Evolutionary conservation across 2,888 invertebrate genomes (phyloP).

Genomic region (Drosophila incognita): DNA sequence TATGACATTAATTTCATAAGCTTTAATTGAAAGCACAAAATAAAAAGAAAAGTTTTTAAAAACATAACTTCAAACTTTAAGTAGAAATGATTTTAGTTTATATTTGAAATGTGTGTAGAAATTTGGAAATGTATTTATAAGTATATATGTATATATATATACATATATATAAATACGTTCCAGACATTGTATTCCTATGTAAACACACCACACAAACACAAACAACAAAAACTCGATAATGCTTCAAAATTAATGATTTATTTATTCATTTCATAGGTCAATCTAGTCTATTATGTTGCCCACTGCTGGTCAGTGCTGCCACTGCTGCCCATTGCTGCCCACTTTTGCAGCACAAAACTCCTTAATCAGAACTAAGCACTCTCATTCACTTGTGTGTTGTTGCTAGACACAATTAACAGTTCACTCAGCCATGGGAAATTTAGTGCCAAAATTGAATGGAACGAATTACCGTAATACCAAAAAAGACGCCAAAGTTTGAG

Average conservation of each 20-base stretch:
- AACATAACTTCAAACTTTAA: neutral
- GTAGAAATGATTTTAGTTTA: neutral
- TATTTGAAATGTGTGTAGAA: neutral
- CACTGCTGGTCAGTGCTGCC: no score
- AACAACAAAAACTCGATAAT: no score
- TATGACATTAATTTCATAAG: neutral
- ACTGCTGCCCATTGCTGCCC: no score
- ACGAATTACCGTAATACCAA: constrained; percentile 6
- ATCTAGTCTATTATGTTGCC: neutral
- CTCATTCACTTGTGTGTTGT: neutral
- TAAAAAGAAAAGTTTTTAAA: neutral
- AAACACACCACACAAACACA: neutral
- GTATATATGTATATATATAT: neutral
- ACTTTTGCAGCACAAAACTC: neutral
- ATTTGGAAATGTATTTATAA: neutral
- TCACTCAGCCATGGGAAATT: constrained; percentile 27
- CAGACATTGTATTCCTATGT: neutral
- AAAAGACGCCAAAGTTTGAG: neutral
- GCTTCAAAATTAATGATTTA: constrained; percentile 2
- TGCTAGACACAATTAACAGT: constrained; percentile 16
- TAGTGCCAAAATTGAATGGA: constrained; percentile 29
- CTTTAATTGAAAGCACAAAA: neutral
- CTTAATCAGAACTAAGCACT: neutral
- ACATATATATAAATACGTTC: neutral
- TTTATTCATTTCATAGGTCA: neutral